Base-by-base conservation (phyloP, 2,888 invertebrate species). In the Leptarthrus brevirostris region DNA sequence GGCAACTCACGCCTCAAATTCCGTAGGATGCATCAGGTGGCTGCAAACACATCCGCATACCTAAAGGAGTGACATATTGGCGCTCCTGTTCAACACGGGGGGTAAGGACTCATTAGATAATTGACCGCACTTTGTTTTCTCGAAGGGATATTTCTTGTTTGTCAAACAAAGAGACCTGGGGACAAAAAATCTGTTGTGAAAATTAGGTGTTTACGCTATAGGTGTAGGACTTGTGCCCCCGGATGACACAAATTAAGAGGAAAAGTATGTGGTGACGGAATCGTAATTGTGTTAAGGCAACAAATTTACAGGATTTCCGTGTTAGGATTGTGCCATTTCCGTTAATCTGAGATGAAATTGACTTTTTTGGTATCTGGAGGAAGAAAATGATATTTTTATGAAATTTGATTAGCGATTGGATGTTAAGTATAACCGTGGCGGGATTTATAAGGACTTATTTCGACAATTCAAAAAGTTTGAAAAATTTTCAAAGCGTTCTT, bases 251-350 rank as follows among this genome's bases (percentile, higher is more conserved):
- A 74, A 74, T 72, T 61, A 61, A 36, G 61, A 61, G 61, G 61
- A 36, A 36, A 61, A 61, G 18, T 61, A 14, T 61, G 61, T 36
- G 61, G 66, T 66, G 8, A 24, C 22, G 44, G 3, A 22, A 49
- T 26, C 30, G 66, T 44, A 71, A 53, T 71, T 53, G 22, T 40
- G 24, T 54, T 54, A 54, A 54, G 40, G 40, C n/a, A 71, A 54
- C 24, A 40, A 54, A 40, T 54, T 71, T 54, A 22, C 53, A 36
- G 77, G 79, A 83, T 83, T 82, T 83, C 83, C 84, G 82, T 82
- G 77, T 79, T 80, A 75, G 81, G 79, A 82, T 80, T 80, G 81
- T 76, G 78, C 80, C 79, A 83, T 82, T 83, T 83, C 84, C 83
- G 81, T 77, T 77, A 72, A 75, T 71, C 36, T 54, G 5, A 18